Percentiles rank a stretch among this genome's conserved stretches.
Evolutionary conservation across 2,113 vertebrate genomes (phyloP).

Genomic region (Cynopterus brachyotis): DNA sequence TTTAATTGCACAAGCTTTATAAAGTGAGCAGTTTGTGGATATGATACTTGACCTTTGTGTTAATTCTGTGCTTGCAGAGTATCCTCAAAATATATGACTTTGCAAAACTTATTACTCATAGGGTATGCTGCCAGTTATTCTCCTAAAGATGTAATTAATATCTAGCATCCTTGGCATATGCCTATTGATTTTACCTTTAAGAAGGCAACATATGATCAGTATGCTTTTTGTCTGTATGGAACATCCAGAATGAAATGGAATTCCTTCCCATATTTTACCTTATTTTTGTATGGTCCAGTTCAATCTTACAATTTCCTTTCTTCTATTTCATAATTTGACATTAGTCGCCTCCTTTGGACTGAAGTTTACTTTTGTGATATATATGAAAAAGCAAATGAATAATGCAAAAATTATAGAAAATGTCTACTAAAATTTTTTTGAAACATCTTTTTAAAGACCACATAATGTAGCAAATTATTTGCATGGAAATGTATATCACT

Average conservation of each 20-base stretch:
- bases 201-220: neutral
- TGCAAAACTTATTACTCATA: neutral
- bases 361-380: neutral
- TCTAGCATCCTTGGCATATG: neutral
- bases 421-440: neutral
- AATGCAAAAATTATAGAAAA: neutral
- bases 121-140: neutral
- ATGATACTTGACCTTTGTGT: neutral
- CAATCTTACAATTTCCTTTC: neutral
- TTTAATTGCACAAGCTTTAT: neutral
- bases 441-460: neutral
- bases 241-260: neutral
- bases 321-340: neutral
- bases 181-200: neutral
- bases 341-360: neutral
- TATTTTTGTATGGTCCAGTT: neutral
- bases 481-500: neutral
- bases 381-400: neutral
- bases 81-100: neutral
- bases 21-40: neutral
- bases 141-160: conserved; percentile 13
- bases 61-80: neutral
- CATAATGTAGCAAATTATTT: neutral
- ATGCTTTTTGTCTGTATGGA: neutral
- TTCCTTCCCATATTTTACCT: neutral